Base-by-base conservation (phyloP, 2,113 vertebrate genomes). In the Thymallus thymallus region DNA sequence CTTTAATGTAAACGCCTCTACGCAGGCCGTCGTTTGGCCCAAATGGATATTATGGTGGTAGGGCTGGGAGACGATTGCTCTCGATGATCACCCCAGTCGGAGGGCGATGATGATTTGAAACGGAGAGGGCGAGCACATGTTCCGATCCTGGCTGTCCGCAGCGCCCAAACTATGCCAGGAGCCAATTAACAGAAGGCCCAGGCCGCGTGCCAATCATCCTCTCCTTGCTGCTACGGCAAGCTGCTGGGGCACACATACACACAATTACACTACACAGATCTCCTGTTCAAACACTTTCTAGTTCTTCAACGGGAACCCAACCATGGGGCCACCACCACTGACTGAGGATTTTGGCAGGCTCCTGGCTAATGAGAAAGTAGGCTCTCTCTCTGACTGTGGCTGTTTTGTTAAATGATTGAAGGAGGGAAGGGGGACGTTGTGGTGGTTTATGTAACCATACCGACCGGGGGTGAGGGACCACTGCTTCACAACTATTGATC, bases 31-130 rank as follows among this genome's bases (percentile, higher is more conserved):
- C 51, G 51, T 55, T 55, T 55, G 51, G 16, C 20, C 14, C 35
- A 20, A 55, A 20, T 20, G 4, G 51, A 4, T 55, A 85, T 86
- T 88, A 84, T 32, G 82, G 80, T 18, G 51, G 51, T 82, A 79
- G 85, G 82, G 88, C 86, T 86, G 35, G 35, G 35, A 41, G 35
- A 41, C 9, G 82, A 84, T 77, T 66, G 79, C 80, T 63, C 78
- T 78, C 41, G 16, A 73, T 81, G 79, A 86, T 84, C 85, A 72
- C 64, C 68, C 78, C 69, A 83, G 81, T 75, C 77, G 68, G 71
- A 79, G 81, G 85, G 72, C 55, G 35, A 41, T 3, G 71, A 79
- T 74, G 83, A 88, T 80, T 69, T 76, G 35, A 79, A 72, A 84
- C 76, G 65, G 35, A 41, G 35, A 51, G 23, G 75, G 78, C 79